Base-by-base conservation (phyloP, 2,888 invertebrate species). In the Pasiphila rectangulata region DNA sequence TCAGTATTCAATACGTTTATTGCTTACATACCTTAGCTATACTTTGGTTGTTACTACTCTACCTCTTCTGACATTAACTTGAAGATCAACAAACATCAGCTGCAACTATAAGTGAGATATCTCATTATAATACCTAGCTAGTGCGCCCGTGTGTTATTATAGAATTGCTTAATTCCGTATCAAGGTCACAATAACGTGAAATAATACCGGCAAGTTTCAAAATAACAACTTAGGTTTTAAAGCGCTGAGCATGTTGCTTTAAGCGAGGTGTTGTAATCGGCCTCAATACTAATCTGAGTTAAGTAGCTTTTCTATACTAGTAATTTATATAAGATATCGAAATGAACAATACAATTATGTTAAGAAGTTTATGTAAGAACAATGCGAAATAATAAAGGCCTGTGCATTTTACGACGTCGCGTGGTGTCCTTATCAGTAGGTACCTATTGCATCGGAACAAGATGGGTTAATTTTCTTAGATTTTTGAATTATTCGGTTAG, bases 321-420 rank as follows among this genome's bases (percentile, higher is more conserved):
- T 13, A 3, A 6, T 13, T 12, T 13, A 13, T 16, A n/a, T n/a
- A n/a, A n/a, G n/a, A n/a, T n/a, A 17, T 15, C 9, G n/a, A 15
- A 30, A 30, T 16, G n/a, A n/a, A 32, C 10, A 32, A 9, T 17
- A 16, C 32, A 32, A 32, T 32, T 32, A 32, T 32, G 32, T 17
- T 9, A 32, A 32, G 13, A 3, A n/a, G n/a, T 2, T 4, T 32
- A 17, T 32, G 45, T 44, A 42, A 67, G 70, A 69, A 71, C 72
- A n/a, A n/a, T n/a, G n/a, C n/a, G n/a, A n/a, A n/a, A n/a, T n/a
- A n/a, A n/a, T n/a, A n/a, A n/a, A n/a, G n/a, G n/a, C n/a, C n/a
- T n/a, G n/a, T n/a, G n/a, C n/a, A n/a, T n/a, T n/a, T n/a, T n/a
- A n/a, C n/a, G n/a, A n/a, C n/a, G n/a, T n/a, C n/a, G n/a, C n/a